These are phyloP conservation scores for Gambusia holbrooki DNA, from an alignment of 2,113 vertebrate species.

Conservation along the genomic window DNA sequence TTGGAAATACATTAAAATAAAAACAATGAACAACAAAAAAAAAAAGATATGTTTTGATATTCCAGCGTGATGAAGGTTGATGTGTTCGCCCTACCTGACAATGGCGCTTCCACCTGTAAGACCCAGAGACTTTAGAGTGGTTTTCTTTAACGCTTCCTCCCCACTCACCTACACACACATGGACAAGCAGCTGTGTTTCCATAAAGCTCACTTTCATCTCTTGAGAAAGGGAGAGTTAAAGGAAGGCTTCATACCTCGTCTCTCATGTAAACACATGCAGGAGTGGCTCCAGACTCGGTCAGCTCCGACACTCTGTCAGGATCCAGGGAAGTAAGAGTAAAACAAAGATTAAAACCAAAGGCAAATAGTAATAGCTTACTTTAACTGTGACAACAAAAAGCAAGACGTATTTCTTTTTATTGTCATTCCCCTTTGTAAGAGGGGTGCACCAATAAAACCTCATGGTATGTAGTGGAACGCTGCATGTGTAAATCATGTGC, in stretches of 20 bases:
- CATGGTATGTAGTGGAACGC: slow-evolving; percentile 29
- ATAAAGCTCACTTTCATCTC: slow-evolving; percentile 35
- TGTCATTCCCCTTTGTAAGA: background rate
- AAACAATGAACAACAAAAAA: background rate
- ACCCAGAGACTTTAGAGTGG: slow-evolving; percentile 89
- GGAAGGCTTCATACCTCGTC: slow-evolving; percentile 71
- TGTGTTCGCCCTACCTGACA: slow-evolving; percentile 81
- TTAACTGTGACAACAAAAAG: slow-evolving; percentile 24
- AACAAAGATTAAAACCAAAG: background rate
- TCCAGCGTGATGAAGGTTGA: background rate
- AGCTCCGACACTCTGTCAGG: slow-evolving; percentile 55
- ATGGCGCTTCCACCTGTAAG: slow-evolving; percentile 91
- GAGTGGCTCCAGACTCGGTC: slow-evolving; percentile 62
- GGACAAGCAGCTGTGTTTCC: slow-evolving; percentile 23
- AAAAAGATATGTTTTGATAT: background rate
- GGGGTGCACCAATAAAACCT: slow-evolving; percentile 24
- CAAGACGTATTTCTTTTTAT: slow-evolving; percentile 7
- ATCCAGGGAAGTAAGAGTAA: slow-evolving; percentile 11
- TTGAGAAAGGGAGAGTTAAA: slow-evolving; percentile 16
- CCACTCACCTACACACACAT: slow-evolving; percentile 82
- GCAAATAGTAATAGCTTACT: slow-evolving; percentile 18
- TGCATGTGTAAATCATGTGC: slow-evolving; percentile 67
- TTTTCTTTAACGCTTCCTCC: slow-evolving; percentile 83
- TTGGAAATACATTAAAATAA: background rate
- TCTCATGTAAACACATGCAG: slow-evolving; percentile 83